phyloP scores from a whole-genome alignment of 1,140 invertebrate species.

The Drosophila ficusphila region DNA sequence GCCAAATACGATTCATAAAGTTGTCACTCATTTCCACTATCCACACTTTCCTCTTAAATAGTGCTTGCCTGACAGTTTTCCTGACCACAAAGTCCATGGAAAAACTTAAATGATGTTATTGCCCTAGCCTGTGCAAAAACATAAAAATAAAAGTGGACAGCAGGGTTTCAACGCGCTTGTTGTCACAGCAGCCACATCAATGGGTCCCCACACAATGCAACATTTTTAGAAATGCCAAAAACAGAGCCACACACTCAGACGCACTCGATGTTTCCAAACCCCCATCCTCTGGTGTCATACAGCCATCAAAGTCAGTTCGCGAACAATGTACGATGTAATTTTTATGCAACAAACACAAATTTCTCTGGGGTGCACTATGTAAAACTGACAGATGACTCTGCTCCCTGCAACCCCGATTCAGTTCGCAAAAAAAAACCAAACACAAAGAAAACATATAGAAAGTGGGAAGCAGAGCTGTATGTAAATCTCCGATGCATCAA shows the following conservation, averaged over 20 bases:
- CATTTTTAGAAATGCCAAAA: slow-evolving; percentile 78
- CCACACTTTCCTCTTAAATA: slow-evolving; percentile 18
- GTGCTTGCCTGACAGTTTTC: slow-evolving; percentile 20
- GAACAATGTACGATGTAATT: slow-evolving; percentile 76
- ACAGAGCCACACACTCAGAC: slow-evolving; percentile 52
- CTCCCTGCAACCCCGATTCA: not conserved
- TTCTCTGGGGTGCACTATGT: slow-evolving; percentile 78
- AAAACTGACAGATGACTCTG: slow-evolving; percentile 78
- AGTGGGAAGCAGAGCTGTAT: slow-evolving; percentile 4
- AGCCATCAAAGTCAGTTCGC: slow-evolving; percentile 71
- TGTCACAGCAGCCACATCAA: slow-evolving; percentile 75
- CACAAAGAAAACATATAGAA: slow-evolving; percentile 36
- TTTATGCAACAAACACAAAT: slow-evolving; percentile 80
- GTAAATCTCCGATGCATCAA: slow-evolving; percentile 28
- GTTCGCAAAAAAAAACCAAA: slow-evolving; percentile 9
- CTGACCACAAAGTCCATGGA: slow-evolving; percentile 38
- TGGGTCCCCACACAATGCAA: slow-evolving; percentile 58
- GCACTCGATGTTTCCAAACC: slow-evolving; percentile 33
- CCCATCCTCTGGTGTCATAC: slow-evolving; percentile 41
- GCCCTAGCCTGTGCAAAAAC: slow-evolving; percentile 22
- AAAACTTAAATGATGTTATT: slow-evolving; percentile 68
- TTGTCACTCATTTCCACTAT: slow-evolving; percentile 12
- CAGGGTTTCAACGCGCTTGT: slow-evolving; percentile 56
- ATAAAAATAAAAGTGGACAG: slow-evolving; percentile 19
- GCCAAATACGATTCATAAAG: slow-evolving; percentile 30